A percentile compares a stretch with the other conserved stretches of the same genome.
phyloP scores from a whole-genome alignment of 2,888 invertebrate species.

The Xylota segnis region DNA sequence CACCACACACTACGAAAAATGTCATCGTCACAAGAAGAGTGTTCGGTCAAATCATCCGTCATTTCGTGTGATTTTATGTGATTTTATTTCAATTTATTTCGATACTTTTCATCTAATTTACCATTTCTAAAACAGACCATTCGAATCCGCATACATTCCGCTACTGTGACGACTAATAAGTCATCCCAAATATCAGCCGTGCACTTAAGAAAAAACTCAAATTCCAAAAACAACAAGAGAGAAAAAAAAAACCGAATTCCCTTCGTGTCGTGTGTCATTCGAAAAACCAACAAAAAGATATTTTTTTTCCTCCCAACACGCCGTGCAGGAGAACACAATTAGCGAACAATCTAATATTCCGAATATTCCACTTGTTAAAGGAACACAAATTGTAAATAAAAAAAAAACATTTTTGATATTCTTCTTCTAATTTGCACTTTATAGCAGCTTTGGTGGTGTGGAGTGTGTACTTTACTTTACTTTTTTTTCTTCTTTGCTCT shows the following conservation, averaged over 20 bases:
- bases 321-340: conserved; percentile 45
- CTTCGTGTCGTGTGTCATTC: conserved; percentile 61
- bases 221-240: conserved; percentile 73
- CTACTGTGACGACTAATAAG: conserved; percentile 11
- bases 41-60: conserved; percentile 77
- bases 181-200: conserved; percentile 7
- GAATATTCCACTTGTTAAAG: conserved; percentile 16
- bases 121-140: conserved; percentile 51
- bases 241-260: conserved; percentile 48
- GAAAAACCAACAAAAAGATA: conserved; percentile 50
- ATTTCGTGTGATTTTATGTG: conserved; percentile 77
- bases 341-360: conserved; percentile 18
- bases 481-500: too few species aligned
- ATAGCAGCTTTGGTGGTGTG: conserved; percentile 40
- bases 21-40: conserved; percentile 79
- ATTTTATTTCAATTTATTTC: conserved; percentile 77
- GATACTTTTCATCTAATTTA: conserved; percentile 68
- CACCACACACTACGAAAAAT: conserved; percentile 75
- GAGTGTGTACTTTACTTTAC: conserved; percentile 59
- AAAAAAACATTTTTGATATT: conserved; percentile 19
- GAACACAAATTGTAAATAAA: conserved; percentile 57
- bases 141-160: conserved; percentile 69
- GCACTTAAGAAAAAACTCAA: conserved; percentile 51
- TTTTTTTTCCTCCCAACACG: conserved; percentile 45
- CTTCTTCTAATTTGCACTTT: conserved; percentile 24